Conservation (phyloP, 2,797 vertebrate genomes). For the Propithecus deckenii region DNA sequence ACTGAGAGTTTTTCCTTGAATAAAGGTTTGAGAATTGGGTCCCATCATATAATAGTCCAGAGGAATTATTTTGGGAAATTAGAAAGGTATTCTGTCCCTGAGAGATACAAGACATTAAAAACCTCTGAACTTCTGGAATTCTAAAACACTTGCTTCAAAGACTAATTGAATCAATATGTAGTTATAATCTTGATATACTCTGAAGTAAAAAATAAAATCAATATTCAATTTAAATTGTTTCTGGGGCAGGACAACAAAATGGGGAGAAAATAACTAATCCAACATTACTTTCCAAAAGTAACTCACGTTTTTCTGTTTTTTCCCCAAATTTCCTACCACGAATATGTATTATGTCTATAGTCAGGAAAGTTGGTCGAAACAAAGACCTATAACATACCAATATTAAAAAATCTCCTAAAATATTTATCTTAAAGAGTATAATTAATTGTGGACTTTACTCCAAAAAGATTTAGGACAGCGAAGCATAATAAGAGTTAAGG, state of each 20-base stretch:
- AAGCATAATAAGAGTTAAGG: background rate
- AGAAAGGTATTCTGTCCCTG: slow-evolving; percentile 59
- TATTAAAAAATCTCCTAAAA: slow-evolving; percentile 21
- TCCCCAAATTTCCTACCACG: slow-evolving; percentile 36
- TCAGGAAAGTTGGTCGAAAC: slow-evolving; percentile 10
- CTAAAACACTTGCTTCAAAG: slow-evolving; percentile 69
- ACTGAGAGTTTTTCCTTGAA: slow-evolving; percentile 8
- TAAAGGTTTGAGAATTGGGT: slow-evolving; percentile 59
- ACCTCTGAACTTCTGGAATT: slow-evolving; percentile 58
- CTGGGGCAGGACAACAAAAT: slow-evolving; percentile 53
- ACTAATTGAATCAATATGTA: slow-evolving; percentile 73
- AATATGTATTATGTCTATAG: background rate
- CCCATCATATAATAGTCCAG: slow-evolving; percentile 44
- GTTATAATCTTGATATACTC: slow-evolving; percentile 71
- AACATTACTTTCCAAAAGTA: slow-evolving; percentile 45
- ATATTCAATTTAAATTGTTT: slow-evolving; percentile 76
- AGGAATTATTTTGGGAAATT: slow-evolving; percentile 68
- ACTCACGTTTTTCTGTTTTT: background rate
- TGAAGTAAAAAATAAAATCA: slow-evolving; percentile 69
- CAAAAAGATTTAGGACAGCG: slow-evolving; percentile 41
- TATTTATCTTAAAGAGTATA: background rate
- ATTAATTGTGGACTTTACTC: slow-evolving; percentile 33
- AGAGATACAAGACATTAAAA: slow-evolving; percentile 61
- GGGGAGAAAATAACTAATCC: slow-evolving; percentile 33
- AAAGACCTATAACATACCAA: background rate